Base-by-base conservation (phyloP, 1,140 invertebrate species). In the Riptortus pedestris region DNA sequence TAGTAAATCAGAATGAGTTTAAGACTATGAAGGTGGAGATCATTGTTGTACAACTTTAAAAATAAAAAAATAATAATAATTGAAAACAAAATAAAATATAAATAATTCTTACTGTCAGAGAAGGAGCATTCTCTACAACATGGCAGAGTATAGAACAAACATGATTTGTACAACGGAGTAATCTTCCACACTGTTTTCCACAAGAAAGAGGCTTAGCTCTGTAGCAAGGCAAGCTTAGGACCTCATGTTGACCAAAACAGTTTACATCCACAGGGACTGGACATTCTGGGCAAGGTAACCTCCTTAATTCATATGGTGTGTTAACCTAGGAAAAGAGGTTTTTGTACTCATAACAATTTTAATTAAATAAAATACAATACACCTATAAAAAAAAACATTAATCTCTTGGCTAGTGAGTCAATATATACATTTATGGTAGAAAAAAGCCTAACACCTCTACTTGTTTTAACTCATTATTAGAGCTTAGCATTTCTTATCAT, bases 161-260 rank as follows among this genome's bases (percentile, higher is more conserved):
- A 71, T 96, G 92, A 76, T 93, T 93, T 1, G 81, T 81, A 73
- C 93, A 96, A 0, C 72, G 48, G 12, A 93, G 75, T 9, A 72
- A 47, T 65, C 80, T 76, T 0, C 85, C 86, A 78, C 91, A 94
- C 27, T 75, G 72, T 55, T 87, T 79, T 1, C 83, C 80, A 75
- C 93, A 96, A 14, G 86, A 87, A 18, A 78, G 78, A 0, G 85
- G 78, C 60, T 76, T 78, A 0, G 90, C 84, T 67, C 80, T 77
- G 70, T 84, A 80, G 74, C 93, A 96, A 0, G 88, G 84, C 76
- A 85, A 83, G 16, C 81, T 73, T n/a, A 76, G 74, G 4, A 81
- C 83, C 77, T 93, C 91, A 74, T 96, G 92, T 38, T 81, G 81
- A 0, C 92, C 91, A 65, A 89, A 80, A 74, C 93, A 96, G 2